These are phyloP conservation scores for Trochalopteron elliotii DNA, from an alignment of 2,113 vertebrate genomes.

Conservation along the genomic window DNA sequence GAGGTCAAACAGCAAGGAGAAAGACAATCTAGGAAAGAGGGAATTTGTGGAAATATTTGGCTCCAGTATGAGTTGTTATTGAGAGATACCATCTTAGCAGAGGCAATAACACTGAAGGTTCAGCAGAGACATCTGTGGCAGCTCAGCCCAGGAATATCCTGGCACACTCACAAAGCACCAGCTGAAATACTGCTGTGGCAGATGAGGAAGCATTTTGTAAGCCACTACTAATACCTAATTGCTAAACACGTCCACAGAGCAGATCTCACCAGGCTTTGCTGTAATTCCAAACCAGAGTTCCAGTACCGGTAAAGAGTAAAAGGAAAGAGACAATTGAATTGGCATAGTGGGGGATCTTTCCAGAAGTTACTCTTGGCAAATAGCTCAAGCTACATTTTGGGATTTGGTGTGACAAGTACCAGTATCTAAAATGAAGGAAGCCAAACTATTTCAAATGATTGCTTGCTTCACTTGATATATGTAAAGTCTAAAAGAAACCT, in stretches of 20 bases:
- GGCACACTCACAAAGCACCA: not conserved
- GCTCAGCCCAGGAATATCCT: not conserved
- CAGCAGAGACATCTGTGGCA: not conserved
- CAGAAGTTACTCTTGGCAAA: not conserved
- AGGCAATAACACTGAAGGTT: not conserved
- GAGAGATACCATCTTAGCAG: not conserved
- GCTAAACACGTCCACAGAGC: not conserved
- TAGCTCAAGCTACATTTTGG: not conserved
- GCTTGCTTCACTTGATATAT: not conserved
- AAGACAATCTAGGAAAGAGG: not conserved
- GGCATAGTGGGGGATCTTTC: not conserved
- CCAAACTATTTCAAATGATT: not conserved
- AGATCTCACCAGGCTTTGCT: not conserved
- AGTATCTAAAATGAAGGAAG: not conserved
- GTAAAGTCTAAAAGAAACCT: not conserved
- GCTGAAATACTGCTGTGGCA: slow-evolving; percentile 14
- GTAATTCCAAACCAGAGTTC: not conserved
- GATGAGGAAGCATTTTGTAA: not conserved
- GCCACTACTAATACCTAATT: not conserved
- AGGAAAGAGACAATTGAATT: not conserved
- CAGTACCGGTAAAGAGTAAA: not conserved
- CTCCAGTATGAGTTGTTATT: not conserved
- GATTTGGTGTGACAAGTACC: not conserved
- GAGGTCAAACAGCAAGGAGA: not conserved
- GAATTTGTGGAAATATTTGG: not conserved